These are phyloP conservation scores for Petrocephalus sullivani DNA, from an alignment of 2,797 vertebrate genomes.

Conservation along the genomic window DNA sequence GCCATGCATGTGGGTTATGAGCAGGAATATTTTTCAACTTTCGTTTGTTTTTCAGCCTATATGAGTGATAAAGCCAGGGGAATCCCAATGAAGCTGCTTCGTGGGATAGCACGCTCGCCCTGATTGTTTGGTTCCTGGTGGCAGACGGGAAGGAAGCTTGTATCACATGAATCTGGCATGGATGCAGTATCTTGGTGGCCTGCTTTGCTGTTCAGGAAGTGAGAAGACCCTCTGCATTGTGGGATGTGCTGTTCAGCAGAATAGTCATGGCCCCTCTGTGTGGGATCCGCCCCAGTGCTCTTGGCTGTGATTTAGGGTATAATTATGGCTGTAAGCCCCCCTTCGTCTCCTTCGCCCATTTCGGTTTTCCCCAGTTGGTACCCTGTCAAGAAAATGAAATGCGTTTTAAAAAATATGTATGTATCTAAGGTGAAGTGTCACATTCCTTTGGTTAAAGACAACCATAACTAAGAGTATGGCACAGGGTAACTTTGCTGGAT, in stretches of 20 bases:
- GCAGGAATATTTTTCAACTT: neutral
- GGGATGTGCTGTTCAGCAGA: neutral
- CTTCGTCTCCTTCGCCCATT: neutral
- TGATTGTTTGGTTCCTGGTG: neutral
- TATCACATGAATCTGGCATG: neutral
- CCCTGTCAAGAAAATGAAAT: neutral
- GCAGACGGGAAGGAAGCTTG: neutral
- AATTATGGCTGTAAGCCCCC: neutral
- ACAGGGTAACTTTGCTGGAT: neutral
- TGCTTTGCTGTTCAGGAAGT: neutral
- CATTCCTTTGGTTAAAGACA: neutral
- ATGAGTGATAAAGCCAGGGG: neutral
- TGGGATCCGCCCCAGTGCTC: neutral
- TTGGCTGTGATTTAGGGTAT: neutral
- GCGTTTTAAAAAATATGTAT: neutral
- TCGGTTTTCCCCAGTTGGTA: neutral
- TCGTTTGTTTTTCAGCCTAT: neutral
- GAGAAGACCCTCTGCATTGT: neutral
- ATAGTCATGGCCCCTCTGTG: neutral
- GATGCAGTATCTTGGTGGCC: neutral
- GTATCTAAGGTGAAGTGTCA: neutral
- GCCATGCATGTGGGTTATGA: neutral
- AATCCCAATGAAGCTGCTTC: neutral
- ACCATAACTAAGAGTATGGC: too few relatives aligned
- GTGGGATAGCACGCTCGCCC: neutral